These are phyloP conservation scores for Oenanthe oenanthe DNA, from an alignment of 2,113 vertebrate species.

Conservation along the genomic window DNA sequence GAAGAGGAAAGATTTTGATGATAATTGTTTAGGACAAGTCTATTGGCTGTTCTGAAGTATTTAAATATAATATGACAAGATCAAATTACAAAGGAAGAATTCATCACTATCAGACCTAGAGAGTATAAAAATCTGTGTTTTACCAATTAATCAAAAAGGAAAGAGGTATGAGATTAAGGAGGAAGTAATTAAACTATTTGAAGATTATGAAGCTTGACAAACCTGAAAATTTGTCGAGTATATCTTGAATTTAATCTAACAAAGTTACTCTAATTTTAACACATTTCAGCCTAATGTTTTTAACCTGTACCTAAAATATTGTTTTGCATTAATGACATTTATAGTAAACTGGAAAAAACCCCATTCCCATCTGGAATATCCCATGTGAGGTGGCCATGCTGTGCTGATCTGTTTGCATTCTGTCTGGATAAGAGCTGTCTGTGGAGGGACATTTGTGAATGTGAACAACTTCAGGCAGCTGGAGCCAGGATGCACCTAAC, in stretches of 20 bases:
- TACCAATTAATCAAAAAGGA: not conserved
- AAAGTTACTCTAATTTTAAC: not conserved
- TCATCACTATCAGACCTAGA: not conserved
- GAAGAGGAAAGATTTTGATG: not conserved
- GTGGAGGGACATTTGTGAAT: not conserved
- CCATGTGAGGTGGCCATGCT: not conserved
- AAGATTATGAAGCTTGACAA: not conserved
- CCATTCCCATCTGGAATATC: not conserved
- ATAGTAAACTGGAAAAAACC: not conserved
- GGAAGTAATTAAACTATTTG: not conserved
- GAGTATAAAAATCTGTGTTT: not conserved
- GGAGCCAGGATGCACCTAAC: not conserved
- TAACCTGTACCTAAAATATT: not conserved
- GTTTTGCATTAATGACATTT: not conserved
- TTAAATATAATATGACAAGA: not conserved
- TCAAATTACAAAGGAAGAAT: not conserved
- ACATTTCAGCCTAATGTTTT: not conserved
- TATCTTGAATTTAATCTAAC: not conserved
- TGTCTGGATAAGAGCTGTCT: not conserved
- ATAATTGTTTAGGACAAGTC: not conserved
- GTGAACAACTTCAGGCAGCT: not conserved
- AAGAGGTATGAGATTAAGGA: not conserved
- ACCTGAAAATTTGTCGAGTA: not conserved
- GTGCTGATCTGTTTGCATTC: not conserved
- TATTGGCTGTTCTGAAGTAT: not conserved